phyloP scores from a whole-genome alignment of 2,888 invertebrate species.

The Dynastes grantii region DNA sequence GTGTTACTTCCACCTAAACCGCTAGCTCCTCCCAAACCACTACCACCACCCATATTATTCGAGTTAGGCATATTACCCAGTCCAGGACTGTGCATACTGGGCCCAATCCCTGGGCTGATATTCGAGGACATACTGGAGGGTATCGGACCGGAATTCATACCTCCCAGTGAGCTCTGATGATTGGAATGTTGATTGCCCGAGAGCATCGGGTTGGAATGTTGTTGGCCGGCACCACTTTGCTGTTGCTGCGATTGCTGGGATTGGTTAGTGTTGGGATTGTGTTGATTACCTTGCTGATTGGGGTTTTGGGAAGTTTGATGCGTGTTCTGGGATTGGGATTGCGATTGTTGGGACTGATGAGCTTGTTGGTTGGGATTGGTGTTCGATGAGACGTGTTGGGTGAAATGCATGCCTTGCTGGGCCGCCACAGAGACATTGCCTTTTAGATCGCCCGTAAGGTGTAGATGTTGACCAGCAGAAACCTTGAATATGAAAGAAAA shows the following conservation, averaged over 20 bases:
- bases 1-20: slow-evolving; percentile 50
- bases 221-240: slow-evolving; percentile 33
- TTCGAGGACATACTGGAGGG: slow-evolving; percentile 40
- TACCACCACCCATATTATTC: slow-evolving; percentile 40
- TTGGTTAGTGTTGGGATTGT: slow-evolving; percentile 1
- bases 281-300: slow-evolving; percentile 37
- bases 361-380: slow-evolving; percentile 54
- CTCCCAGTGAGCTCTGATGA: slow-evolving; percentile 53
- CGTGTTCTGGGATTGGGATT: slow-evolving; percentile 27
- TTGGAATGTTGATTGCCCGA: slow-evolving; percentile 54
- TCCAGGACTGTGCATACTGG: slow-evolving; percentile 47
- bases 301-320: slow-evolving; percentile 37
- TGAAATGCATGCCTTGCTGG: slow-evolving; percentile 88
- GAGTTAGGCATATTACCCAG: slow-evolving; percentile 45
- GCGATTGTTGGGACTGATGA: slow-evolving; percentile 53
- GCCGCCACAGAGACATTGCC: slow-evolving; percentile 87
- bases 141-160: slow-evolving; percentile 36
- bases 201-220: slow-evolving; percentile 52
- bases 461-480: slow-evolving; percentile 90
- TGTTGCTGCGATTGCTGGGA: slow-evolving; percentile 33
- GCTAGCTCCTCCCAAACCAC: slow-evolving; percentile 35
- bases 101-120: slow-evolving; percentile 41
- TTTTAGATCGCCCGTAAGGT: slow-evolving; percentile 81
- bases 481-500: slow-evolving; percentile 74
- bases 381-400: slow-evolving; percentile 67